phyloP scores from a whole-genome alignment of 1,140 invertebrate species.

The Cephus cinctus region DNA sequence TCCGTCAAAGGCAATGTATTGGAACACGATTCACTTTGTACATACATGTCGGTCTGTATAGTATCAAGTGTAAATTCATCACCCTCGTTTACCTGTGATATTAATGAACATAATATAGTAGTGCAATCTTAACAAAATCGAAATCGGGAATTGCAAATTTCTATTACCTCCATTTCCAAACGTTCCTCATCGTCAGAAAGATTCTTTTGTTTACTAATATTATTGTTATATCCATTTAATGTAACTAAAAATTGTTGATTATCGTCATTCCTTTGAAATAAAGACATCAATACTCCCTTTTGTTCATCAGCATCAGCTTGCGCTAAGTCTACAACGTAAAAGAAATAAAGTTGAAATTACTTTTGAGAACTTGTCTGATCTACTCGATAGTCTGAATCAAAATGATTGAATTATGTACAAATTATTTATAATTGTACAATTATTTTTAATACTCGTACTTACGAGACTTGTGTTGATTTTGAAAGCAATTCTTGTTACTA shows the following conservation, averaged over 20 bases:
- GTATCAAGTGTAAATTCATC: slow-evolving; percentile 40
- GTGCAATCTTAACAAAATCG: too few species aligned
- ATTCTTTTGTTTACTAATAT: slow-evolving; percentile 35
- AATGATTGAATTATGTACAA: too few species aligned
- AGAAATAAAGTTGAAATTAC: neutral
- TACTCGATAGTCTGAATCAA: too few species aligned
- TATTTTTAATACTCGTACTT: slow-evolving; percentile 38
- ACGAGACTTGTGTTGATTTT: slow-evolving; percentile 43
- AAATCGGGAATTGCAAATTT: too few species aligned
- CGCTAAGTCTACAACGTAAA: slow-evolving; percentile 26
- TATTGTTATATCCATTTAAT: slow-evolving; percentile 51
- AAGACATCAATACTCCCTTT: slow-evolving; percentile 49
- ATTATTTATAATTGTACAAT: neutral
- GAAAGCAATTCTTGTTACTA: too few species aligned
- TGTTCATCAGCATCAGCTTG: slow-evolving; percentile 45
- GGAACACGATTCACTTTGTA: slow-evolving; percentile 32
- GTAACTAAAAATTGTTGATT: slow-evolving; percentile 54
- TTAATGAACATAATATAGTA: too few species aligned
- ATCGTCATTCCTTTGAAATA: slow-evolving; percentile 49
- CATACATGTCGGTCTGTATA: slow-evolving; percentile 29
- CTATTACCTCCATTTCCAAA: slow-evolving; percentile 51
- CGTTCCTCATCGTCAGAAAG: slow-evolving; percentile 43
- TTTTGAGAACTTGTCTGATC: too few species aligned
- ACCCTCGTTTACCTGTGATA: slow-evolving; percentile 43
- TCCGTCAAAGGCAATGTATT: slow-evolving; percentile 25